Conservation (phyloP, 2,888 invertebrate species). For the Hirtodrosophila cameraria region DNA sequence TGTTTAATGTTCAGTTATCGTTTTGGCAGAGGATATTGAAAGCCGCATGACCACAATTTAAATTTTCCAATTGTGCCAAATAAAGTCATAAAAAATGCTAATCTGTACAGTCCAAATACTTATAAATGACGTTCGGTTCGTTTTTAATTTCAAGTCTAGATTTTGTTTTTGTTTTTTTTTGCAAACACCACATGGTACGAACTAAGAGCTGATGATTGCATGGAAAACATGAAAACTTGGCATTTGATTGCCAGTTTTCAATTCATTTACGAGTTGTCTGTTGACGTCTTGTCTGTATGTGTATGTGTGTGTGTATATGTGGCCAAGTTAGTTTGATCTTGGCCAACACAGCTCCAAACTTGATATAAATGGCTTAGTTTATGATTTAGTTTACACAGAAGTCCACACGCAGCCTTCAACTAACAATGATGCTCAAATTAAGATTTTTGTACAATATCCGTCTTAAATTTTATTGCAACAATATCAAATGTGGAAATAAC, state of each 20-base stretch:
- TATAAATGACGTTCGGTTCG: constrained; percentile 1
- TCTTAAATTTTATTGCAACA: neutral
- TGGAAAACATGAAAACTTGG: constrained; percentile 36
- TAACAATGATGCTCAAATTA: neutral
- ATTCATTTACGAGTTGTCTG: constrained; percentile 25
- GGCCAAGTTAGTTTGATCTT: too few species aligned
- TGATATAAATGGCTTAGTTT: neutral
- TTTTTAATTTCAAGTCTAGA: constrained; percentile 20
- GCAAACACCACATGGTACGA: constrained; percentile 18
- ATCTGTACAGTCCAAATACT: neutral
- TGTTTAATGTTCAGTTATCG: constrained; percentile 41
- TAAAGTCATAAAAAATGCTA: constrained; percentile 45
- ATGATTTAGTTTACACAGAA: neutral
- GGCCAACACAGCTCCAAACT: neutral
- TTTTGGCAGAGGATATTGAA: constrained; percentile 44
- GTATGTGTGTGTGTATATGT: neutral
- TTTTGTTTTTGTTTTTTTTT: too few species aligned
- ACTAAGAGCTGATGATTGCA: constrained; percentile 41
- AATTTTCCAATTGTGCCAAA: constrained; percentile 53
- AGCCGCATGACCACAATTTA: constrained; percentile 40
- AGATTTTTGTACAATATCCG: neutral
- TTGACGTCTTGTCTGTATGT: neutral
- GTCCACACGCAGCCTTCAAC: constrained; percentile 3
- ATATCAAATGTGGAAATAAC: neutral
- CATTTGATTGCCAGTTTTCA: constrained; percentile 39